Conservation (phyloP, 2,113 vertebrate species). For the Xiphophorus couchianus region DNA sequence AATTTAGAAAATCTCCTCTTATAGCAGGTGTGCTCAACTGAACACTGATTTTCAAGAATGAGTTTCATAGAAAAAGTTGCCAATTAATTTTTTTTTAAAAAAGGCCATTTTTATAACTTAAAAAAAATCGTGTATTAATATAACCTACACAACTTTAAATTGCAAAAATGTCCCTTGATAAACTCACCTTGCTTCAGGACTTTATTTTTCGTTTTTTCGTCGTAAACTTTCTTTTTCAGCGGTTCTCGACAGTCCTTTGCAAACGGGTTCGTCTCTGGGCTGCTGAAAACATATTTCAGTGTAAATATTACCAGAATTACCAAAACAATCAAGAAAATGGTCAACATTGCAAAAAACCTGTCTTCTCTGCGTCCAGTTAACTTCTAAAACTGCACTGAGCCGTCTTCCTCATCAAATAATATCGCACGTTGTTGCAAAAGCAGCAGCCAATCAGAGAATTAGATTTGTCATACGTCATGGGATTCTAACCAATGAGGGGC, state of each 20-base stretch:
- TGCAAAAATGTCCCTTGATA: neutral
- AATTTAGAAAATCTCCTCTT: too few species aligned
- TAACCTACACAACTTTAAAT: too few species aligned
- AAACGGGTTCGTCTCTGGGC: constrained; percentile 82
- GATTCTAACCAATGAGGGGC: constrained; percentile 32
- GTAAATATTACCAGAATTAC: constrained; percentile 51
- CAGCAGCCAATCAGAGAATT: constrained; percentile 24
- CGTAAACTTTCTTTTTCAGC: constrained; percentile 78
- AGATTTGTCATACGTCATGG: neutral
- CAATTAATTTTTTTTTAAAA: too few species aligned
- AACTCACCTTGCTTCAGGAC: constrained; percentile 88
- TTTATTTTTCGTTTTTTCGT: constrained; percentile 84
- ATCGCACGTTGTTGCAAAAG: neutral
- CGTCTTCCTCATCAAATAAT: constrained; percentile 21
- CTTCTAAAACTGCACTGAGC: fast-evolving
- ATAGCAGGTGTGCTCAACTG: too few species aligned
- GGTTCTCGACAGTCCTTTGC: constrained; percentile 80
- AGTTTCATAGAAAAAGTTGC: too few species aligned
- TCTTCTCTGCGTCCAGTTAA: too few species aligned
- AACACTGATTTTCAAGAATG: too few species aligned
- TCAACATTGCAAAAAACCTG: constrained; percentile 34
- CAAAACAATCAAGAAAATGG: constrained; percentile 34
- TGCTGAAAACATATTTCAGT: constrained; percentile 59
- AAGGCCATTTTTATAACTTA: too few species aligned
- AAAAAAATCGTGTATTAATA: too few species aligned